Evolutionary conservation across 2,797 vertebrate species (phyloP).

Genomic region (Pangasius djambal): DNA sequence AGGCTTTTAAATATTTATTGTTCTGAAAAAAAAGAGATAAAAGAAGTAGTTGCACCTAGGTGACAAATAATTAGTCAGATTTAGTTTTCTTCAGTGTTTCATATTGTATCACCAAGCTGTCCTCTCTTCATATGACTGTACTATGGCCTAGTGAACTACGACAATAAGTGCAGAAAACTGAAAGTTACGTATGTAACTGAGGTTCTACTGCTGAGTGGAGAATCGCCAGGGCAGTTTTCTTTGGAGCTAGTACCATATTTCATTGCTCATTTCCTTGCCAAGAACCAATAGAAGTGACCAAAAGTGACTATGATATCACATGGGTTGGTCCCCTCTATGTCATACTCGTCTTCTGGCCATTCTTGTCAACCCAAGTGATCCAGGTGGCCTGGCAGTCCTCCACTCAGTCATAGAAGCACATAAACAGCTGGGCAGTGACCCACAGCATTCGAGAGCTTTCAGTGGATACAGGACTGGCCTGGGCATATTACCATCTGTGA

Average conservation of each 20-base stretch:
- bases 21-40: neutral
- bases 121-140: neutral
- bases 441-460: neutral
- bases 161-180: neutral
- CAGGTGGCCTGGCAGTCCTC: neutral
- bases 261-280: neutral
- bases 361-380: neutral
- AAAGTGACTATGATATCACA: neutral
- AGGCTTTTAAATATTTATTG: neutral
- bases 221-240: neutral
- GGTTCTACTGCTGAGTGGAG: neutral
- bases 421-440: neutral
- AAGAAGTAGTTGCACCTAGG: neutral
- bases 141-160: neutral
- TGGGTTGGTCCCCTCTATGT: neutral
- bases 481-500: neutral
- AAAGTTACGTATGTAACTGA: neutral
- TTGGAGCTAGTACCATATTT: neutral
- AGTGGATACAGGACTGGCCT: neutral
- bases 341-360: neutral
- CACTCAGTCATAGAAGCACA: neutral
- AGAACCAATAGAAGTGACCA: neutral
- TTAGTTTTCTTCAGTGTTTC: neutral
- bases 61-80: neutral
- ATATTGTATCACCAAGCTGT: neutral